phyloP scores from a whole-genome alignment of 1,140 invertebrate genomes.

The Drosophila kepulauana region DNA sequence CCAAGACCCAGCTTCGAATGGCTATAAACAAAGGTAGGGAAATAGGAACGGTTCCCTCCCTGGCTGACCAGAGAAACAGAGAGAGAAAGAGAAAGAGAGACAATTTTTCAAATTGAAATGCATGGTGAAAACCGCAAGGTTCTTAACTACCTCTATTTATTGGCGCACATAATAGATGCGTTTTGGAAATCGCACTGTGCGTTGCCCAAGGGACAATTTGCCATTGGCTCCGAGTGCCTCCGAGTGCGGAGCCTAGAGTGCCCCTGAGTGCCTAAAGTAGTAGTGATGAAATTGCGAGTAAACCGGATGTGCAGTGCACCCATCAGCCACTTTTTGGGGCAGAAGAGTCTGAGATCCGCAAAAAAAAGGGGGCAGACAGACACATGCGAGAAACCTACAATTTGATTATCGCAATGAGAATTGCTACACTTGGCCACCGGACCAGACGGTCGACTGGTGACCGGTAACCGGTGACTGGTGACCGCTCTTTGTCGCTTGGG shows the following conservation, averaged over 20 bases:
- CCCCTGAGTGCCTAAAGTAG: neutral
- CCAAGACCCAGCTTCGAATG: too few relatives aligned
- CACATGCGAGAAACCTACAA: constrained; percentile 71
- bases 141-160: constrained; percentile 84
- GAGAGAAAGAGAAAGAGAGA: neutral
- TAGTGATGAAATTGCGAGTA: constrained; percentile 10
- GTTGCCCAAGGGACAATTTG: neutral
- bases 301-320: constrained; percentile 31
- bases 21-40: neutral
- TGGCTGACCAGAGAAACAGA: neutral
- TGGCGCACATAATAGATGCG: constrained; percentile 71
- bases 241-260: neutral
- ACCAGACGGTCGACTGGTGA: too few relatives aligned
- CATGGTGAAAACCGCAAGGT: constrained; percentile 73
- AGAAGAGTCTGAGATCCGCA: neutral
- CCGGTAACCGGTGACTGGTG: neutral
- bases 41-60: neutral
- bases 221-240: constrained; percentile 8
- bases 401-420: constrained; percentile 84
- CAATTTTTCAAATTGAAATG: constrained; percentile 84
- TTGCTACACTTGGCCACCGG: constrained; percentile 58
- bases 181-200: constrained; percentile 26
- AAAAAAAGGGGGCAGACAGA: constrained; percentile 8
- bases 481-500: neutral
- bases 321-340: constrained; percentile 3